These are phyloP conservation scores for Chaetodon auriga DNA, from an alignment of 2,113 vertebrate species.

Conservation along the genomic window DNA sequence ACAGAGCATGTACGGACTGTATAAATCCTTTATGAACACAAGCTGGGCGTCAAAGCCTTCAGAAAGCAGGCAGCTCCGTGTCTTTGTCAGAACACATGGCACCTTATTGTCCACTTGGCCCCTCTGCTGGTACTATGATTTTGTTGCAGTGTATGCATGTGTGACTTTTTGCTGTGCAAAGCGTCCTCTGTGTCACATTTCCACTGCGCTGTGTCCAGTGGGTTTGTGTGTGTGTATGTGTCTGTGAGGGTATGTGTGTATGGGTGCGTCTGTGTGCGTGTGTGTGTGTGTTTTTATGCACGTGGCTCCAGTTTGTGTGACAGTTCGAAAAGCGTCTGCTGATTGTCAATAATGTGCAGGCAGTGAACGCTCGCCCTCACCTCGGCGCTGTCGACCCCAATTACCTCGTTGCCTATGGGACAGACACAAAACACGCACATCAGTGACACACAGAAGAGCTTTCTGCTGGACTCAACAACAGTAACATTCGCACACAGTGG, in stretches of 20 bases:
- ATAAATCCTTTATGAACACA: slow-evolving; percentile 31
- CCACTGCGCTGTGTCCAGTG: not conserved
- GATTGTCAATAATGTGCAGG: slow-evolving; percentile 97
- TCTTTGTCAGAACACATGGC: slow-evolving; percentile 40
- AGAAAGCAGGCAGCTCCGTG: slow-evolving; percentile 17
- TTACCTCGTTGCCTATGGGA: slow-evolving; percentile 88
- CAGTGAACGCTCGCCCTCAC: slow-evolving; percentile 91
- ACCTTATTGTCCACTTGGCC: slow-evolving; percentile 53
- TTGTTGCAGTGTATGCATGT: slow-evolving; percentile 10
- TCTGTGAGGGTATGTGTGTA: no score
- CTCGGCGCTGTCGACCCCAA: slow-evolving; percentile 91
- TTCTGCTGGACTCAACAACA: not conserved
- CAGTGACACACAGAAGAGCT: slow-evolving; percentile 20
- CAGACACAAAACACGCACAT: slow-evolving; percentile 1
- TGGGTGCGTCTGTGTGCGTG: no score
- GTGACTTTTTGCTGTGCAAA: slow-evolving; percentile 36
- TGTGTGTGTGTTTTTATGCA: slow-evolving; percentile 73
- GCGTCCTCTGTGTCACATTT: slow-evolving; percentile 36
- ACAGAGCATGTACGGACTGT: slow-evolving; percentile 3
- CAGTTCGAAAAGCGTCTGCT: slow-evolving; percentile 96
- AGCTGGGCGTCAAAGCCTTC: slow-evolving; percentile 16
- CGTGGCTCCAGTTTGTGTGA: slow-evolving; percentile 97
- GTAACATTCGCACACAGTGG: not conserved
- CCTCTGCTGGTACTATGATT: slow-evolving; percentile 56
- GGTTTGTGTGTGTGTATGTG: not conserved